phyloP scores from a whole-genome alignment of 2,797 vertebrate species.

The Halcyon badia region DNA sequence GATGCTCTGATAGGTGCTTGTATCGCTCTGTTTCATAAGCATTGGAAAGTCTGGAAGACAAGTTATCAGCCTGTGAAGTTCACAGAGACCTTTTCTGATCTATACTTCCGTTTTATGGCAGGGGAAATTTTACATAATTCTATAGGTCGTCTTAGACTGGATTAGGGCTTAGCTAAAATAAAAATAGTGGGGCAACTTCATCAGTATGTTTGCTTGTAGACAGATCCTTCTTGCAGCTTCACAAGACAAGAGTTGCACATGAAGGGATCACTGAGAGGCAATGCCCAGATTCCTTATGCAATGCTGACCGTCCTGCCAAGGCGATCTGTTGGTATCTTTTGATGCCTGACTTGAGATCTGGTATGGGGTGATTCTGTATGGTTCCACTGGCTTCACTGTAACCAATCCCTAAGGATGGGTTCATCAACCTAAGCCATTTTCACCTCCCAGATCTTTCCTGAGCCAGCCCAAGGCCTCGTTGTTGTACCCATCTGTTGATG shows the following conservation, averaged over 20 bases:
- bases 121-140: neutral
- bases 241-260: neutral
- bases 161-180: neutral
- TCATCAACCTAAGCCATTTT: neutral
- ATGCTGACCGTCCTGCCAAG: neutral
- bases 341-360: neutral
- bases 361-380: neutral
- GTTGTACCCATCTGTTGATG: neutral
- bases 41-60: neutral
- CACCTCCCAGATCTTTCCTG: neutral
- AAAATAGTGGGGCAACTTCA: neutral
- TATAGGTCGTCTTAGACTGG: neutral
- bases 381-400: neutral
- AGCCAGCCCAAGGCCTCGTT: neutral
- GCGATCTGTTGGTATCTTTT: neutral
- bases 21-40: neutral
- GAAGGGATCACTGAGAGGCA: neutral
- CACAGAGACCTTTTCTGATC: neutral
- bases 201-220: neutral
- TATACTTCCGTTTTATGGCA: neutral
- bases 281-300: neutral
- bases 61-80: neutral
- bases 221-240: neutral
- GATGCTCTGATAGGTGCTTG: neutral
- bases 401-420: neutral